Conservation (phyloP, 1,140 invertebrate species). For the Euglossa dilemma region DNA sequence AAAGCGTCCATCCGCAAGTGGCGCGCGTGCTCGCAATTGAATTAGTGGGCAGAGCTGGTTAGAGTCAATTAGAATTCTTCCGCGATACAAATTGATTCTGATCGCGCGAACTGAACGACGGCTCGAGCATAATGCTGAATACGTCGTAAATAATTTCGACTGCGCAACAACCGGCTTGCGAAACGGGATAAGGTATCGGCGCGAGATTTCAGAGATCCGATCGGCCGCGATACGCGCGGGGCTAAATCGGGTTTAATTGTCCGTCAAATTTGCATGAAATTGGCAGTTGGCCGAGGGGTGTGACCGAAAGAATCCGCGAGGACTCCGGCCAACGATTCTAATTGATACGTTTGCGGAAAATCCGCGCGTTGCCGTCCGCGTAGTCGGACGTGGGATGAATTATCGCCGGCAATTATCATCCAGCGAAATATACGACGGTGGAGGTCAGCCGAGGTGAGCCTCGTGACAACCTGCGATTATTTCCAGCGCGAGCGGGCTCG, state of each 20-base stretch:
- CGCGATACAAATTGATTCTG: conserved; percentile 32
- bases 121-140: conserved; percentile 1
- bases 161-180: neutral
- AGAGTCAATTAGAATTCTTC: conserved; percentile 10
- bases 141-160: conserved; percentile 11
- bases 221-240: neutral
- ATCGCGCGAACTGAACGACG: conserved; percentile 18
- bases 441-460: conserved; percentile 56
- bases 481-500: conserved; percentile 56
- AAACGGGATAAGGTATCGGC: neutral
- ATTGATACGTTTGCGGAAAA: conserved; percentile 60
- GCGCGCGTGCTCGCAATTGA: conserved; percentile 15
- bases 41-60: neutral
- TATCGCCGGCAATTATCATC: conserved; percentile 63
- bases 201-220: neutral
- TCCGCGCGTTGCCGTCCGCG: conserved; percentile 29
- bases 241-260: neutral
- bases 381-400: conserved; percentile 50
- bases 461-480: conserved; percentile 67
- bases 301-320: neutral
- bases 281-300: neutral
- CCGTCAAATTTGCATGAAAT: conserved; percentile 6
- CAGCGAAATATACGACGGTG: conserved; percentile 57
- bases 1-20: neutral
- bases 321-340: neutral